Conservation (phyloP, 2,888 invertebrate species). For the Lamproptera curius region DNA sequence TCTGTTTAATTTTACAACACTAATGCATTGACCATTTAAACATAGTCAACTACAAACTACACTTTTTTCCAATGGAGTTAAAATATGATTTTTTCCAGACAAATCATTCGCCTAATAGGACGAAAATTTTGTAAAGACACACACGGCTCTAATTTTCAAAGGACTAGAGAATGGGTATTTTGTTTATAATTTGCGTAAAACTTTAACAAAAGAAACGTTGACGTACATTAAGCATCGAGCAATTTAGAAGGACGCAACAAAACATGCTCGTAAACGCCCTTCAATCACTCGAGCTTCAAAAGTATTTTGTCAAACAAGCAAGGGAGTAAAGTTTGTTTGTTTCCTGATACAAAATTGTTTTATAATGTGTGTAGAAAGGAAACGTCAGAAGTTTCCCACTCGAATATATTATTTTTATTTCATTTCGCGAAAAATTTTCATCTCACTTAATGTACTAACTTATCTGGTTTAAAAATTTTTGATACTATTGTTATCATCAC, state of each 20-base stretch:
- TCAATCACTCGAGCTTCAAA: constrained; percentile 19
- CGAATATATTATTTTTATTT: constrained; percentile 16
- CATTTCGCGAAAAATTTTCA: neutral
- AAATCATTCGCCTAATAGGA: too few species aligned
- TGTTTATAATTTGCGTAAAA: too few species aligned
- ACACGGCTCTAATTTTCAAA: too few species aligned
- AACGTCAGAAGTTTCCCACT: constrained; percentile 15
- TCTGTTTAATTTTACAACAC: too few species aligned
- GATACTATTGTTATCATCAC: too few species aligned
- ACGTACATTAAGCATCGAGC: constrained; percentile 7
- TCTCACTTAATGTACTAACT: neutral
- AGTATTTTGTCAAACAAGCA: constrained; percentile 36
- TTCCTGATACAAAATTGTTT: constrained; percentile 38
- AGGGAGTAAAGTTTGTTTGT: constrained; percentile 38
- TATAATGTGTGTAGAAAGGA: constrained; percentile 25
- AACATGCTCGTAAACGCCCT: constrained; percentile 24
- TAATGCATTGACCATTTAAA: too few species aligned
- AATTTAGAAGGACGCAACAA: constrained; percentile 13
- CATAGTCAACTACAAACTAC: too few species aligned
- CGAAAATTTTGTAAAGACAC: too few species aligned
- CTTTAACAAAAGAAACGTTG: neutral
- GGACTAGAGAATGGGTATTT: too few species aligned
- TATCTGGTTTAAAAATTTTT: too few species aligned
- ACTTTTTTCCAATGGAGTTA: too few species aligned
- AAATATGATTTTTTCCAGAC: too few species aligned